Conservation (phyloP, 2,113 vertebrate species). For the Antechinus flavipes region DNA sequence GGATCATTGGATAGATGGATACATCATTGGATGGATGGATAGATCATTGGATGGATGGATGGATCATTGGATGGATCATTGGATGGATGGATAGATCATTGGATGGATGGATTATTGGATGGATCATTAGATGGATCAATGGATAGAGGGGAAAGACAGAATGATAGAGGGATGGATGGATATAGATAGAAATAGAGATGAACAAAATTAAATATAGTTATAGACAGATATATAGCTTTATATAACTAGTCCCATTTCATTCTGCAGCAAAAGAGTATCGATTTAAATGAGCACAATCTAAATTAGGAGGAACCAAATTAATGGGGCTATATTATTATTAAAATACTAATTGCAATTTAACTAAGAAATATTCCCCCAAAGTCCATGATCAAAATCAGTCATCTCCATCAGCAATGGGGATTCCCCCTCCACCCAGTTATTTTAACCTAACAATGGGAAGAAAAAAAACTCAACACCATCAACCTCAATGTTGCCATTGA, state of each 20-base stretch:
- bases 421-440: not conserved
- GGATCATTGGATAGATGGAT: too few species aligned
- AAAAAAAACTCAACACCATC: not conserved
- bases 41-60: not conserved
- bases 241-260: not conserved
- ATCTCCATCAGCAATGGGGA: not conserved
- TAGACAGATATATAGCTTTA: not conserved
- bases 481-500: not conserved
- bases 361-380: not conserved
- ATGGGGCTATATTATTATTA: not conserved
- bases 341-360: not conserved
- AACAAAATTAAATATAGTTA: not conserved
- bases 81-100: not conserved
- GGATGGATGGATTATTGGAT: not conserved
- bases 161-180: not conserved
- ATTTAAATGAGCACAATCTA: not conserved
- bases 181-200: not conserved
- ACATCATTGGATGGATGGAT: not conserved
- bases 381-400: not conserved
- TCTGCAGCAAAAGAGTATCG: not conserved
- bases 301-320: not conserved
- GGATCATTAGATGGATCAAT: not conserved
- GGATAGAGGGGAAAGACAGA: not conserved
- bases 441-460: not conserved
- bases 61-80: not conserved